Percentiles rank a stretch among this genome's conserved stretches.
phyloP scores from a whole-genome alignment of 2,113 vertebrate genomes.

The Mesocricetus auratus region DNA sequence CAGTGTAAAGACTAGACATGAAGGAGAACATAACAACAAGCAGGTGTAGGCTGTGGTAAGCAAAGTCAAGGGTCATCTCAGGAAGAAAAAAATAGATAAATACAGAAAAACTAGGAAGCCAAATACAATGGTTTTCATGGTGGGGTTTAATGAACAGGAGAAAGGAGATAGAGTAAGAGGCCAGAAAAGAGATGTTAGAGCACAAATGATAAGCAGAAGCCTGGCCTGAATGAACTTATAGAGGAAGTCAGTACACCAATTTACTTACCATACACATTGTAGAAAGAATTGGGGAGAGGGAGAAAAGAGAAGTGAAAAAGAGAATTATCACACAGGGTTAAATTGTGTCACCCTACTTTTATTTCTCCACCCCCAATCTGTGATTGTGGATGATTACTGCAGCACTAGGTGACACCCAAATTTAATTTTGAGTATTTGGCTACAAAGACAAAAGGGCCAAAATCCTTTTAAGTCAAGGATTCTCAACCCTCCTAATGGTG shows the following conservation, averaged over 20 bases:
- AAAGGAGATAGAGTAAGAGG: slow-evolving; percentile 1
- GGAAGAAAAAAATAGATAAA: not conserved
- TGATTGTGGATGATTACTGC: slow-evolving; percentile 12
- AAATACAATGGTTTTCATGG: slow-evolving; percentile 4
- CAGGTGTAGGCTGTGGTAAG: not conserved
- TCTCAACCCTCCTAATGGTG: not conserved
- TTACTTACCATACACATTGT: slow-evolving; percentile 72
- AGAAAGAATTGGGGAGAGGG: slow-evolving; percentile 54
- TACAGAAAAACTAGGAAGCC: slow-evolving; percentile 23
- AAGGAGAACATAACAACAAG: not conserved
- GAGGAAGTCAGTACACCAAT: slow-evolving; percentile 70
- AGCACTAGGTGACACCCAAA: slow-evolving; percentile 3
- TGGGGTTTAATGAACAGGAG: not conserved
- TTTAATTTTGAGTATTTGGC: slow-evolving; percentile 7
- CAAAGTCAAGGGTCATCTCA: not conserved
- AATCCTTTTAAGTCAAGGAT: not conserved
- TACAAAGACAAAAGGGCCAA: not conserved
- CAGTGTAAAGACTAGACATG: not conserved
- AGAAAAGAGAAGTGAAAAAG: slow-evolving; percentile 5
- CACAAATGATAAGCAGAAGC: not conserved
- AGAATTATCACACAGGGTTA: slow-evolving; percentile 42
- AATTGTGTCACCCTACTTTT: not conserved
- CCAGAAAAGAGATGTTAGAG: not conserved
- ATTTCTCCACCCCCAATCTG: slow-evolving; percentile 26
- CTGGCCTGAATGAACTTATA: slow-evolving; percentile 1